Evolutionary conservation across 2,888 invertebrate species (phyloP), one percentile per base, ranked within the genome.

Genomic region (Ditylenchus weischeri): DNA sequence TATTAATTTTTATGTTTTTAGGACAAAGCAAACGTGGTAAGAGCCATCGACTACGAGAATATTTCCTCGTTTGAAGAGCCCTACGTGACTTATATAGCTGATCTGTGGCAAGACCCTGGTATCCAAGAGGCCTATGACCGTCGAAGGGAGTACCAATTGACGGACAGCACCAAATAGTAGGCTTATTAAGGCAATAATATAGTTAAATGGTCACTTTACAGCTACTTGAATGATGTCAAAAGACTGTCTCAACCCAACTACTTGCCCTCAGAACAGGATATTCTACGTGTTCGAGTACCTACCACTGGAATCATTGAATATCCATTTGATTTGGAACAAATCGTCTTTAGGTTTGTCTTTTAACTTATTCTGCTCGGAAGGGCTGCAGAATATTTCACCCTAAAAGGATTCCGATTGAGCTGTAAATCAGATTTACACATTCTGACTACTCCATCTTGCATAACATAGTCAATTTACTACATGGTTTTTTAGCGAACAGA

Each of bases 291-390:
- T 86, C 90, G 96, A 89, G 95, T 95, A 85, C 96, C 96, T 84
- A 98, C 96, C 81, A 98, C 96, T 84, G 96, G 96, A 87, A 98
- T 98, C 87, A 95, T 98, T 88, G 96, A 98, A 87, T 96, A 98
- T 88, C 96, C 96, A 80, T 98, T 98, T 88, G 95, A 96, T 88
- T 89, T 98, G 89, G 96, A 96, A 89, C 94, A 94, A 88, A 96
- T 98, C 87, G 91, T 95, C 89, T 96, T 96, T 91, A 92, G 95
- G 95, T 95, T 90, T 86, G 73, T 69, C 57, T 13, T 47, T 11
- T 38, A 2, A 50, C 21, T 18, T 50, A 19, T 50, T 50, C 29
- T 2, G 29, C 29, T 29, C n/a, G n/a, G n/a, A n/a, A n/a, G n/a
- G n/a, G n/a, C n/a, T n/a, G n/a, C n/a, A n/a, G n/a, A n/a, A n/a